These are phyloP conservation scores for Phaethon lepturus DNA, from an alignment of 2,113 vertebrate species.

Conservation along the genomic window DNA sequence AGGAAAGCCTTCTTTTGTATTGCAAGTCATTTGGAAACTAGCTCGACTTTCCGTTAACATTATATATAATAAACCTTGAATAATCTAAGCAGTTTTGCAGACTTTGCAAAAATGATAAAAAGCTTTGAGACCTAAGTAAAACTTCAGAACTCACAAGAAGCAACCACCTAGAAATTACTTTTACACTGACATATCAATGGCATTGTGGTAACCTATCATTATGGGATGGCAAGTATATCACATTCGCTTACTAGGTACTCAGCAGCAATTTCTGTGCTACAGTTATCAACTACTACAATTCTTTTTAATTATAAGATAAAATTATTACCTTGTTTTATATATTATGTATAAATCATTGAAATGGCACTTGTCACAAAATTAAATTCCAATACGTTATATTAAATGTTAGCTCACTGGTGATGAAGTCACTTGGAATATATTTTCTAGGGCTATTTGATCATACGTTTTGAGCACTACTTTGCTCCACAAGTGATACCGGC, in stretches of 20 bases:
- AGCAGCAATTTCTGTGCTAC: not conserved
- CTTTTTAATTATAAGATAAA: not conserved
- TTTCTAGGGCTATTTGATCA: not conserved
- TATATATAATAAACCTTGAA: not conserved
- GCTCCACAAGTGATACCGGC: not conserved
- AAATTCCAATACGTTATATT: not conserved
- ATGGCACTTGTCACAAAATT: not conserved
- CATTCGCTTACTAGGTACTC: not conserved
- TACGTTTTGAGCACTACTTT: not conserved
- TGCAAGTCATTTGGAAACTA: not conserved
- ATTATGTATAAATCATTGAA: not conserved
- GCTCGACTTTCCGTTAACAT: not conserved
- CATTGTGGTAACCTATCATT: not conserved
- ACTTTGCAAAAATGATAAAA: not conserved
- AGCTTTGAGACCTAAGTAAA: not conserved
- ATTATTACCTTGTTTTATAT: not conserved
- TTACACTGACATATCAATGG: not conserved
- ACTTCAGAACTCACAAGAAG: not conserved
- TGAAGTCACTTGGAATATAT: not conserved
- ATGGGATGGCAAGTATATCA: fast-evolving
- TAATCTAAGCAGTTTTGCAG: not conserved
- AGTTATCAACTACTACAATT: not conserved
- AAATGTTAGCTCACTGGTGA: not conserved
- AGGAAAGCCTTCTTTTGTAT: not conserved
- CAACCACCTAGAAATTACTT: not conserved